Evolutionary conservation across 2,888 invertebrate species (phyloP).

Genomic region (Pyrocoelia pectoralis): DNA sequence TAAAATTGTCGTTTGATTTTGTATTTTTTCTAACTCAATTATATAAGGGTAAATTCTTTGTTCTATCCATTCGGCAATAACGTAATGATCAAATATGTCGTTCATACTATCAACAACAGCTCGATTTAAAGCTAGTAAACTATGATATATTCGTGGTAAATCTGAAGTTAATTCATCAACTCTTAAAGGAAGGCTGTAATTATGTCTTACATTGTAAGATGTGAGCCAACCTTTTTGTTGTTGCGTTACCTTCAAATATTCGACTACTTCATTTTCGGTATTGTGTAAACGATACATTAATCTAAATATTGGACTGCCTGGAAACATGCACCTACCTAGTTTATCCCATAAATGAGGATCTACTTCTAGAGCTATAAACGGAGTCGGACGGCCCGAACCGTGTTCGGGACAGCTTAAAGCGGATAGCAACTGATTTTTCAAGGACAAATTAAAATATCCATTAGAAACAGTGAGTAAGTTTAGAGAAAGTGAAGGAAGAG

Average conservation of each 20-base stretch:
- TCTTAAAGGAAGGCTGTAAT: constrained; percentile 72
- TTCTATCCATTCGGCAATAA: constrained; percentile 72
- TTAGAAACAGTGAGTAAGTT: constrained; percentile 66
- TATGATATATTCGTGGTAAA: constrained; percentile 66
- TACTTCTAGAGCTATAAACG: constrained; percentile 66
- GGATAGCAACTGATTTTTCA: constrained; percentile 59
- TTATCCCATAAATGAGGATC: constrained; percentile 71
- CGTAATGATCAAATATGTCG: constrained; percentile 68
- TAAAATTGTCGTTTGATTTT: constrained; percentile 63
- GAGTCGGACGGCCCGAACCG: constrained; percentile 48
- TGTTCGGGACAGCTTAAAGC: constrained; percentile 65
- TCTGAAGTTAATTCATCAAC: constrained; percentile 69
- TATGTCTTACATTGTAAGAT: constrained; percentile 72
- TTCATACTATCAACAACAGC: constrained; percentile 65
- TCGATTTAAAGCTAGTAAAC: constrained; percentile 63
- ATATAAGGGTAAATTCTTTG: constrained; percentile 68
- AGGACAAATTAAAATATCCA: constrained; percentile 67
- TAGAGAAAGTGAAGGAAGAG: constrained; percentile 71
- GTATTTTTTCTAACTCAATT: constrained; percentile 63
- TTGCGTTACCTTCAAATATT: constrained; percentile 54
- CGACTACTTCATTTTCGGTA: constrained; percentile 58
- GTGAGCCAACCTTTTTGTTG: constrained; percentile 71
- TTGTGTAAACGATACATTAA: constrained; percentile 60
- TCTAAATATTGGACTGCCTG: constrained; percentile 66
- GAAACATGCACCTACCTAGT: constrained; percentile 69